A percentile compares a stretch with the other conserved stretches of the same genome.
Conservation (phyloP, 2,797 vertebrate species). For the Enteromius paludinosus region DNA sequence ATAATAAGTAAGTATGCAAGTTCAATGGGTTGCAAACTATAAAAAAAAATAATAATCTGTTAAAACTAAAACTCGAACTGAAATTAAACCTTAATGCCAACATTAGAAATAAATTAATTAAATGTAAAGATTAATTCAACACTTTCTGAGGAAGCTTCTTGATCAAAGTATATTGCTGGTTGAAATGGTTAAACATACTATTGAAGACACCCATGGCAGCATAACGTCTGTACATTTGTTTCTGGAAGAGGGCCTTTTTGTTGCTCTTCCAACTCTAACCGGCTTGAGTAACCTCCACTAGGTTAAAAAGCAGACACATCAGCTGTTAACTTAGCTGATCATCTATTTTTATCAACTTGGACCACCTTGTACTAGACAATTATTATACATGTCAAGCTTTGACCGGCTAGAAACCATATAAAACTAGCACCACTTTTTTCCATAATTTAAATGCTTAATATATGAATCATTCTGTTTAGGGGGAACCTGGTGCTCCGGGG, state of each 20-base stretch:
- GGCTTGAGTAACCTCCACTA: neutral
- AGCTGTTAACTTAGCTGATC: neutral
- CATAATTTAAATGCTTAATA: neutral
- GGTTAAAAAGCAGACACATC: neutral
- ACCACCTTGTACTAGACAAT: neutral
- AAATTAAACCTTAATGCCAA: neutral
- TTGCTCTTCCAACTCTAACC: neutral
- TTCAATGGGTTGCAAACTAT: neutral
- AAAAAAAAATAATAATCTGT: too few relatives aligned
- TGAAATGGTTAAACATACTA: neutral
- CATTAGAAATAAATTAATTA: neutral
- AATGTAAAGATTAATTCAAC: too few relatives aligned
- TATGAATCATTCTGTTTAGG: constrained; percentile 70
- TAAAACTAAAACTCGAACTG: too few relatives aligned
- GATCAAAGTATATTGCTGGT: neutral
- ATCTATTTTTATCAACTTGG: neutral
- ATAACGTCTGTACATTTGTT: neutral
- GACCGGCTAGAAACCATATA: neutral
- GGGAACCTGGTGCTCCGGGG: constrained; percentile 84
- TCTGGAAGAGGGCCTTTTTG: neutral
- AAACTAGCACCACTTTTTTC: neutral
- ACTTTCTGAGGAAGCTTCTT: neutral
- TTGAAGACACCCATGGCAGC: neutral
- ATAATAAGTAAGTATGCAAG: neutral
- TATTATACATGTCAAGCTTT: neutral